Base-by-base conservation (phyloP, 1,140 invertebrate genomes). In the Oncopodura yosiiana region DNA sequence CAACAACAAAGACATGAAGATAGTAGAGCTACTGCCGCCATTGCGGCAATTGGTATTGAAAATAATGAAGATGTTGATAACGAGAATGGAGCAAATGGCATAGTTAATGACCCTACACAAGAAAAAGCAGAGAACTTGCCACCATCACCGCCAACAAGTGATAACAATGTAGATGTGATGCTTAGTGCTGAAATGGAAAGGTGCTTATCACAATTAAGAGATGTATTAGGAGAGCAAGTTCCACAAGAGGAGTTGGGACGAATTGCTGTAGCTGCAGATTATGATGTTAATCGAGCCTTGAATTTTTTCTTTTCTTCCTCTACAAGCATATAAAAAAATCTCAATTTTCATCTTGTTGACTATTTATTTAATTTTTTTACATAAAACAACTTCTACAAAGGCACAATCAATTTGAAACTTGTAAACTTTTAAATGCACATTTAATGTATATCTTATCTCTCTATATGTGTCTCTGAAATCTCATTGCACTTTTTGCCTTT, bases 221-320 rank as follows among this genome's bases (percentile, higher is more conserved):
- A 75, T 58, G 72, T 80, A 19, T 66, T 79, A 23, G 78, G 77
- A 5, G 73, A 76, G 29, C 62, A 67, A 2, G 73, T 74, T 6
- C 66, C 76, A 29, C 57, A 72, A 49, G 71, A 76, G 27, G 69
- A 71, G 43, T 67, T 79, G 14, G 69, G 76, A 14, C 58, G 67
- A n/a, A 68, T 78, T 29, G 70, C 74, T 8, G 60, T 78, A 39
- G 77, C 78, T 19, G 77, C 77, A 11, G 78, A 80, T 62, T 79
- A 74, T 62, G 76, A 80, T 66, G 66, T 77, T 21, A 77, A 78
- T 62, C 63, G 78, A 58, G 78, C 78, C 9, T 70, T 79, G 30
- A 79, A 80, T 66, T 79, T 72, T 65, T 77, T 70, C 61, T 73
- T 70, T 59, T 61, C 56, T 12, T 66, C 48, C 30, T n/a, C n/a